Evolutionary conservation across 2,888 invertebrate genomes (phyloP).

Genomic region (Phortica magna): DNA sequence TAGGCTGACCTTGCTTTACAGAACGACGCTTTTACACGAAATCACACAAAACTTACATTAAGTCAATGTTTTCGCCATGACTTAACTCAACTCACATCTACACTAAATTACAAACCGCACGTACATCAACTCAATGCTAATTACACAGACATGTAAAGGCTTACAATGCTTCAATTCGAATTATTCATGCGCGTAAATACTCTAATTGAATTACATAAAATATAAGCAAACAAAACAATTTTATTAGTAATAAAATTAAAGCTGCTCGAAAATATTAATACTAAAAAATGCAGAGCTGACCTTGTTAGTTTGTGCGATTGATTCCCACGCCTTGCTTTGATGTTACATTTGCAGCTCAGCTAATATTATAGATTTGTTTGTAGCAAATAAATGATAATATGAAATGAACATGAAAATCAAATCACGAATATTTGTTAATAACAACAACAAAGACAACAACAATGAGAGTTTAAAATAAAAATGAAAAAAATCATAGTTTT

Average conservation of each 20-base stretch:
- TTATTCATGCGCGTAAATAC: background rate
- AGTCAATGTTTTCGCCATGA: too few species aligned
- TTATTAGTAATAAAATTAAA: background rate
- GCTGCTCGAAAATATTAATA: background rate
- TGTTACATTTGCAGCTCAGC: constrained; percentile 54
- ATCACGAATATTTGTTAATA: background rate
- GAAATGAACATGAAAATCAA: background rate
- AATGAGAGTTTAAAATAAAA: background rate
- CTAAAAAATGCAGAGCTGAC: background rate
- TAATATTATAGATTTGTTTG: background rate
- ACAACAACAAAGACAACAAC: background rate
- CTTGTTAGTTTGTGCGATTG: constrained; percentile 35
- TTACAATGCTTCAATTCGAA: background rate
- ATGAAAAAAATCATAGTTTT: background rate
- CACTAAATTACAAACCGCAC: background rate
- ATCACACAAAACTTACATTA: too few species aligned
- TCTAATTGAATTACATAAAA: constrained; percentile 16
- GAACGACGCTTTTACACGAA: too few species aligned
- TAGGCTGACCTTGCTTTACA: too few species aligned
- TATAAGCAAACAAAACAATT: background rate
- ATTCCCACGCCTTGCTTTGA: constrained; percentile 64
- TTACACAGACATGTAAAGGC: background rate
- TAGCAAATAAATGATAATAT: background rate
- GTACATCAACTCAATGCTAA: constrained; percentile 5
- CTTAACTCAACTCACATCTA: background rate